phyloP scores from a whole-genome alignment of 2,888 invertebrate genomes.

The Nematopogon swammerdamellus region DNA sequence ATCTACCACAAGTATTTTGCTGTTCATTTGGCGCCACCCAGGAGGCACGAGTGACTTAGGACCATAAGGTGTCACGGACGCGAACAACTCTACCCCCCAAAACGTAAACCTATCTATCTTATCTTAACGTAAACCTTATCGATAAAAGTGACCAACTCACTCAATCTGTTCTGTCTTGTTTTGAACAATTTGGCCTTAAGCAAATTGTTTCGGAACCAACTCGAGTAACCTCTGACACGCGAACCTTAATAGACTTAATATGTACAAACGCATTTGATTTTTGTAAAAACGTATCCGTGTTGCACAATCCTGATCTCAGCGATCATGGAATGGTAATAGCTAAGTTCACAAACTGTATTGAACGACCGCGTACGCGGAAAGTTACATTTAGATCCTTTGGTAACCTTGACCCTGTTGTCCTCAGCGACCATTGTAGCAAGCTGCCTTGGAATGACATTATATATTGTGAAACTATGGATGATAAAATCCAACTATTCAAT shows the following conservation, averaged over 20 bases:
- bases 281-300: background rate
- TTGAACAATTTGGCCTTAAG: background rate
- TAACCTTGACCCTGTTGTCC: background rate
- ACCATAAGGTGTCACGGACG: no score
- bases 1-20: no score
- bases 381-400: background rate
- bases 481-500: background rate
- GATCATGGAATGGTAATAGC: background rate
- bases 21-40: no score
- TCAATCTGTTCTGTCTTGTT: background rate
- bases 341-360: background rate
- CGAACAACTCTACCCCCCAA: no score
- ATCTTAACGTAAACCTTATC: no score
- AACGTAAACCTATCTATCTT: no score
- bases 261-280: background rate
- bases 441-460: no score
- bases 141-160: no score
- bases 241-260: background rate
- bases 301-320: background rate
- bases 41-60: no score
- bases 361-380: background rate
- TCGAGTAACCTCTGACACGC: background rate
- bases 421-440: background rate
- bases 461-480: background rate
- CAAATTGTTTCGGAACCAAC: background rate